Percentiles rank a stretch among this genome's conserved stretches.
phyloP scores from a whole-genome alignment of 2,888 invertebrate genomes.

The Clivina fossor region DNA sequence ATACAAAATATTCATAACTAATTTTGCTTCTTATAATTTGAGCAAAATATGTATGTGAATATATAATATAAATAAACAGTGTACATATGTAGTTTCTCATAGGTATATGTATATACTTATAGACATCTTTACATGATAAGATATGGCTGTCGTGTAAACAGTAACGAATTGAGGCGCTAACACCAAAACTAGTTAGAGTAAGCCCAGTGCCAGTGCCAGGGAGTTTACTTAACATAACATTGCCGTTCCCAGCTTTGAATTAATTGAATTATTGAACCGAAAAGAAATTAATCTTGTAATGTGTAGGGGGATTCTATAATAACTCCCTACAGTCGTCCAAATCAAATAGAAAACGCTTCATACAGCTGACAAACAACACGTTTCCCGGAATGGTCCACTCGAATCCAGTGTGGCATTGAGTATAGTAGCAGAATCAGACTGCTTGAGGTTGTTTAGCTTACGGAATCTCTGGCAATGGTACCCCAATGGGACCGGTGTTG shows the following conservation, averaged over 20 bases:
- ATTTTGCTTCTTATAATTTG: too few species aligned
- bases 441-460: slow-evolving; percentile 29
- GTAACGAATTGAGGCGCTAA: slow-evolving; percentile 43
- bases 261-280: slow-evolving; percentile 57
- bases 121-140: too few species aligned
- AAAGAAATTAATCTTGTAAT: slow-evolving; percentile 57
- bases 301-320: slow-evolving; percentile 41
- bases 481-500: slow-evolving; percentile 39
- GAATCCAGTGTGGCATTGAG: not conserved
- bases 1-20: too few species aligned
- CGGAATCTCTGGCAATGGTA: slow-evolving; percentile 7
- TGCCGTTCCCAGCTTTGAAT: slow-evolving; percentile 52
- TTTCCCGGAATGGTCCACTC: not conserved
- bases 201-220: slow-evolving; percentile 42
- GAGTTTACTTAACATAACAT: slow-evolving; percentile 53
- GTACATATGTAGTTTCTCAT: not conserved
- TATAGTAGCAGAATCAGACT: slow-evolving; percentile 20
- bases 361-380: not conserved
- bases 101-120: not conserved
- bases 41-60: too few species aligned
- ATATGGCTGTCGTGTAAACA: too few species aligned
- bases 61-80: too few species aligned
- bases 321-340: slow-evolving; percentile 30
- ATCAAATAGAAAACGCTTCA: not conserved
- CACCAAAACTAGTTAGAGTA: slow-evolving; percentile 50